Evolutionary conservation across 2,888 invertebrate genomes (phyloP), one percentile per base, ranked within the genome.

Genomic region (Chloroclystis v-ata): DNA sequence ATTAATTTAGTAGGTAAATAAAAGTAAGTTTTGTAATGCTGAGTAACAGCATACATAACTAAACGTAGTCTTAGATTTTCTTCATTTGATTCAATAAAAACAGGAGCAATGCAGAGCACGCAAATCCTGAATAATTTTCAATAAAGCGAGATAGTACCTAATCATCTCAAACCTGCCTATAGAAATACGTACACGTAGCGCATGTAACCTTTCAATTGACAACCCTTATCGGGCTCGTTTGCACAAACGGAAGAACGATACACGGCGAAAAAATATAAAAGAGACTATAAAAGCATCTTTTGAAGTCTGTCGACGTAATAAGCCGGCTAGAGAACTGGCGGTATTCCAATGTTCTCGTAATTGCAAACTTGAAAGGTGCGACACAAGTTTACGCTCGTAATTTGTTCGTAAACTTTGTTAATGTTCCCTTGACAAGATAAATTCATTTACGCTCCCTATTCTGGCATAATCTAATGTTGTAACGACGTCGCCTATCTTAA

Each of bases 351-450:
- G 72, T 65, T 67, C 48, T 63, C 63, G 75, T 80, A 82, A 83
- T 83, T 82, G 80, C 60, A 62, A 76, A 80, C 74, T 78, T 74
- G 65, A 71, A 69, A 80, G 76, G 75, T 76, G 74, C 68, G 69
- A 76, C 71, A 72, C 69, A 78, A 82, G 77, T 82, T 83, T 73
- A 70, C 70, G 78, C 73, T 71, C 72, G 78, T 83, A 85, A 86
- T 83, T 84, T 81, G 79, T 83, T 82, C 75, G 74, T 71, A 75
- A 84, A 84, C 78, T 82, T 78, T 70, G 74, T 78, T 82, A 82
- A 82, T 79, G 78, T 72, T 76, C 72, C 77, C 73, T 68, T 79
- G 84, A 82, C 82, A 79, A 82, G 82, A 78, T 81, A 81, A 85
- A 85, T 85, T 83, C 82, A 83, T 84, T 85, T 81, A 75, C 70